Base-by-base conservation (phyloP, 2,888 invertebrate species). In the Cheilosia soror region DNA sequence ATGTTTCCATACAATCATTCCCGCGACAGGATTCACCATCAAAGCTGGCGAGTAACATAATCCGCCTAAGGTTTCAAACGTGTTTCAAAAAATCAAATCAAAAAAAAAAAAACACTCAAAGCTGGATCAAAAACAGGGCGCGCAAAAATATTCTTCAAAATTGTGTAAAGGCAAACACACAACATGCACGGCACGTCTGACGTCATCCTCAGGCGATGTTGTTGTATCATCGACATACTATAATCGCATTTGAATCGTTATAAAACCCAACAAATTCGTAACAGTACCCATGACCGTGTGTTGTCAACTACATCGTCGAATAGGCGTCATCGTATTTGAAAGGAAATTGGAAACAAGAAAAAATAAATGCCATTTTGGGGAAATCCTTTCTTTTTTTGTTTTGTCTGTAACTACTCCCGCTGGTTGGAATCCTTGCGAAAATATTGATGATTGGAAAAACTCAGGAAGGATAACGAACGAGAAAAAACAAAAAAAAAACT, bases 281-380 rank as follows among this genome's bases (percentile, higher is more conserved):
- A 66, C 82, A 20, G 44, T 20, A 51, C 37, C 47, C 13, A 40
- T n/a, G 27, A 60, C 2, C 13, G 20, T 57, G 71, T 63, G 47
- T 47, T 63, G 44, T 63, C 65, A 65, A 37, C 72, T 40, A 69
- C 49, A 27, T 49, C 31, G 31, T 60, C 33, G 20, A 49, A 49
- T 55, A 68, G 57, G 68, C 44, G 51, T 58, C 57, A 65, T 57
- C 31, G 42, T 33, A 53, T 68, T 42, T 25, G 15, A 9, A 33
- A 62, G 78, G 78, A 83, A 83, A 83, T 83, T 73, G 63, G 15
- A 83, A 69, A 66, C 82, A 81, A 15, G 65, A 49, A 78, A 62
- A 75, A 77, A 63, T 71, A 44, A 51, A 57, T 33, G 11, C 37
- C 37, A 55, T 60, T 63, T 47, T 47, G 6, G 15, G 27, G 6